Evolutionary conservation across 2,888 invertebrate species (phyloP).

Genomic region (Cantharis flavilabris): DNA sequence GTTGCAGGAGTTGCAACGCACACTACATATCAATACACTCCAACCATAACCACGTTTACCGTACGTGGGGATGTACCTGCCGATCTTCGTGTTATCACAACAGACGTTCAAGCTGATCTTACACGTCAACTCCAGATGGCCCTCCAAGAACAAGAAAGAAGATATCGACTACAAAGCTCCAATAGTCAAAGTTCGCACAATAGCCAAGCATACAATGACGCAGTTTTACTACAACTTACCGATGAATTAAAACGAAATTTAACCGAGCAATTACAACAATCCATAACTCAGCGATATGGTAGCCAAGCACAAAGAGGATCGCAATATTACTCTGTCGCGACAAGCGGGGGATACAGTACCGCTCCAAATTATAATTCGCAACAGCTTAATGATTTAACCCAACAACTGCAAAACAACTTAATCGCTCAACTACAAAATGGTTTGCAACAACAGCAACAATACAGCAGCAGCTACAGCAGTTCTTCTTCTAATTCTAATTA

Average conservation of each 20-base stretch:
- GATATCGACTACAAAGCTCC: slow-evolving; percentile 33
- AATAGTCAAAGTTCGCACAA: slow-evolving; percentile 18
- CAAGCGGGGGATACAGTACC: slow-evolving; percentile 34
- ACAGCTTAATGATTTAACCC: slow-evolving; percentile 44
- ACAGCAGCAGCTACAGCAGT: slow-evolving; percentile 37
- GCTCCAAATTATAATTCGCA: slow-evolving; percentile 37
- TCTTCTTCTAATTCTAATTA: slow-evolving; percentile 12
- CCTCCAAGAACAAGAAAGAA: slow-evolving; percentile 27
- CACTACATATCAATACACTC: slow-evolving; percentile 9
- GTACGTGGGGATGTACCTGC: slow-evolving; percentile 10
- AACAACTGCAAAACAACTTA: slow-evolving; percentile 47
- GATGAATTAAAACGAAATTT: slow-evolving; percentile 50
- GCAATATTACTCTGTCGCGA: slow-evolving; percentile 34
- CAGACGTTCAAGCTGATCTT: slow-evolving; percentile 33
- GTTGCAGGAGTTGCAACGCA: not conserved
- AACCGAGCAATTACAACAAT: slow-evolving; percentile 44
- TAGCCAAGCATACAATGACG: slow-evolving; percentile 37
- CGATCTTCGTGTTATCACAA: slow-evolving; percentile 29
- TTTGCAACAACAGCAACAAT: slow-evolving; percentile 40
- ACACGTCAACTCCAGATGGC: slow-evolving; percentile 45
- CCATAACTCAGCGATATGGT: slow-evolving; percentile 37
- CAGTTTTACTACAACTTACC: slow-evolving; percentile 43
- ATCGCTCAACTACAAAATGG: slow-evolving; percentile 49
- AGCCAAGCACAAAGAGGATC: slow-evolving; percentile 36
- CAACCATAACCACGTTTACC: slow-evolving; percentile 6